These are phyloP conservation scores for Pteromalus puparum DNA, from an alignment of 1,140 invertebrate genomes.

Conservation along the genomic window DNA sequence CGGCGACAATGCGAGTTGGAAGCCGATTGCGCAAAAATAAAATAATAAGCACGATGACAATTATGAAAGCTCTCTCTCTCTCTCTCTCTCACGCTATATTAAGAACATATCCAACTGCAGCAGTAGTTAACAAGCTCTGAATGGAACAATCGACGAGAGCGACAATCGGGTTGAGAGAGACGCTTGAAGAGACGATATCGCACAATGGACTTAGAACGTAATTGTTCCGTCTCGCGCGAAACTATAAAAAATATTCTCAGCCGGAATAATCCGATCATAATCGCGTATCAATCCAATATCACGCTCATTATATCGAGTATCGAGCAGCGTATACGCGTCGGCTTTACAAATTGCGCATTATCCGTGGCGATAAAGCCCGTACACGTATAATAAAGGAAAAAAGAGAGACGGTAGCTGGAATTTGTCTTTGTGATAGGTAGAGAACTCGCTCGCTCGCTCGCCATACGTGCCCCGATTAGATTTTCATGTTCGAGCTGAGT, in stretches of 20 bases:
- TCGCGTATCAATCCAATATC: constrained; percentile 32
- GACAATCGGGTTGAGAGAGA: constrained; percentile 2
- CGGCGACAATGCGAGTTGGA: no score
- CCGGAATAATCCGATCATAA: not conserved
- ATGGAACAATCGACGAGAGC: constrained; percentile 41
- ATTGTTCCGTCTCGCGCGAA: constrained; percentile 7
- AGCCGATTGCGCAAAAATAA: no score
- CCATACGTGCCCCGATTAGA: constrained; percentile 46
- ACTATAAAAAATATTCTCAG: not conserved
- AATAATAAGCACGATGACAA: not conserved
- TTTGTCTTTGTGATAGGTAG: constrained; percentile 41
- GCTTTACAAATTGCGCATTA: constrained; percentile 33
- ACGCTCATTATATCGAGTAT: not conserved
- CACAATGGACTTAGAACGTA: constrained; percentile 17
- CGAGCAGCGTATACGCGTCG: not conserved
- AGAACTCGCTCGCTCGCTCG: constrained; percentile 2
- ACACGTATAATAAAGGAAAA: not conserved
- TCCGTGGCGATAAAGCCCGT: constrained; percentile 3
- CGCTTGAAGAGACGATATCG: constrained; percentile 38
- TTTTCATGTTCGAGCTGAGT: constrained; percentile 47
- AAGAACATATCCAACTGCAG: not conserved
- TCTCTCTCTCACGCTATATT: no score
- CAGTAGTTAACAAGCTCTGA: not conserved
- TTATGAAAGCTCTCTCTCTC: no score
- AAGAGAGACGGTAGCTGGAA: constrained; percentile 14